phyloP scores from a whole-genome alignment of 2,888 invertebrate genomes.

The Apodemia duryi region DNA sequence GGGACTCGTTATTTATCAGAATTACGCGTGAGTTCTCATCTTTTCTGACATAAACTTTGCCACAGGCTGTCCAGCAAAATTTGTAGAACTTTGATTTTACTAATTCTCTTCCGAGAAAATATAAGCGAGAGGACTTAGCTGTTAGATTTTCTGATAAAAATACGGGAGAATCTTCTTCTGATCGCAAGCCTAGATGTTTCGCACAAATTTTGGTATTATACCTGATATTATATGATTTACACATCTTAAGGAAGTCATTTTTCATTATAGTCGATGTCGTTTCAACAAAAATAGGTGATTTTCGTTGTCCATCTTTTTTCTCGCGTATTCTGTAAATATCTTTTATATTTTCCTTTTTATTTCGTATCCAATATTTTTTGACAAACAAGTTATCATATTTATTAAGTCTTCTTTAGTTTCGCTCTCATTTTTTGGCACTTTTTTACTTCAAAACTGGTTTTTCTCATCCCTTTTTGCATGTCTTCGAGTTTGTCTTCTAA shows the following conservation, averaged over 20 bases:
- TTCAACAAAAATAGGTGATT: constrained; percentile 28
- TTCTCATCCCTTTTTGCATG: constrained; percentile 21
- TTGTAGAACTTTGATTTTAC: constrained; percentile 6
- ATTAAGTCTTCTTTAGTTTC: constrained; percentile 17
- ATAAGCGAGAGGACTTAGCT: constrained; percentile 25
- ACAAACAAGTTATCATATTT: constrained; percentile 3
- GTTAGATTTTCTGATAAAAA: constrained; percentile 30
- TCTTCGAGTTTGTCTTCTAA: constrained; percentile 28
- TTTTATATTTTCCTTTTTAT: constrained; percentile 21
- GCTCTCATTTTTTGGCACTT: constrained; percentile 24
- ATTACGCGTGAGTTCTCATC: not conserved
- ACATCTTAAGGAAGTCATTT: constrained; percentile 23
- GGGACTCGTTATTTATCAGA: not conserved
- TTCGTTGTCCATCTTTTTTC: constrained; percentile 8
- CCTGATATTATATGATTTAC: constrained; percentile 14
- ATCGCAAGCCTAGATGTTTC: constrained; percentile 21
- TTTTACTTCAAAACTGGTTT: constrained; percentile 24
- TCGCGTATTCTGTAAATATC: constrained; percentile 23
- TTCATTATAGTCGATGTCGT: constrained; percentile 26
- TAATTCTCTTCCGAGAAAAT: constrained; percentile 20
- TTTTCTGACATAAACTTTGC: constrained; percentile 12
- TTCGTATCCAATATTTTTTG: constrained; percentile 19
- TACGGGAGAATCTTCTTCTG: constrained; percentile 25
- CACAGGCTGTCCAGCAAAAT: constrained; percentile 15
- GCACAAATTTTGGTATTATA: no score